Evolutionary conservation across 2,888 invertebrate species (phyloP).

Genomic region (Amiota communis): DNA sequence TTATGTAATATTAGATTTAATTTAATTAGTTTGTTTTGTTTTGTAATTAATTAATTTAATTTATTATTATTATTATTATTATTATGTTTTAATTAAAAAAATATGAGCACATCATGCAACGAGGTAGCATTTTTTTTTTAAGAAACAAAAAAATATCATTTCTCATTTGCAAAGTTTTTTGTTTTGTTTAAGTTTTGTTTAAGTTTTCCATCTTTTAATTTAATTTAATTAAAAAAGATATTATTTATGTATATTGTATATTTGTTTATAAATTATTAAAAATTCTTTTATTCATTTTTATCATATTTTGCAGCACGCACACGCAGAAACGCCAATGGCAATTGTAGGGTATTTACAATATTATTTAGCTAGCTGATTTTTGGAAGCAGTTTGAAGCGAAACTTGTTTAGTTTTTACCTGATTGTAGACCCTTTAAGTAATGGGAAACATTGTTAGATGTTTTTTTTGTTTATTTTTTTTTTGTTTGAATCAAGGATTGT

Average conservation of each 20-base stretch:
- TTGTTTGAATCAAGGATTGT: too few relatives aligned
- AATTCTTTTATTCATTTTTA: neutral
- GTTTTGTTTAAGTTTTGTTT: too few relatives aligned
- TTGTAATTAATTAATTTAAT: neutral
- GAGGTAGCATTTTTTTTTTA: conserved; percentile 46
- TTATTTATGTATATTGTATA: neutral
- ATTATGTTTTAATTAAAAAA: conserved; percentile 6
- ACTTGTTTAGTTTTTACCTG: too few relatives aligned
- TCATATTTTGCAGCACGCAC: conserved; percentile 10
- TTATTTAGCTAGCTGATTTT: too few relatives aligned
- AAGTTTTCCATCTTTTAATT: too few relatives aligned
- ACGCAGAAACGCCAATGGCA: neutral
- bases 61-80: neutral
- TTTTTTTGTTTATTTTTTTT: too few relatives aligned
- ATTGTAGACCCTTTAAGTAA: too few relatives aligned
- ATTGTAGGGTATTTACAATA: too few relatives aligned
- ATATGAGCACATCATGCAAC: conserved; percentile 49
- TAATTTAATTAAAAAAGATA: too few relatives aligned
- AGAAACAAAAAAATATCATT: neutral
- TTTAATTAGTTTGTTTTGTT: neutral
- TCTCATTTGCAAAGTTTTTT: too few relatives aligned
- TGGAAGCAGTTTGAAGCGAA: too few relatives aligned
- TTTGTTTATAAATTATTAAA: neutral
- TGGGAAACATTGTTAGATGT: too few relatives aligned
- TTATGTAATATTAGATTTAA: neutral